Conservation (phyloP, 2,797 vertebrate genomes). For the Argentina silus region DNA sequence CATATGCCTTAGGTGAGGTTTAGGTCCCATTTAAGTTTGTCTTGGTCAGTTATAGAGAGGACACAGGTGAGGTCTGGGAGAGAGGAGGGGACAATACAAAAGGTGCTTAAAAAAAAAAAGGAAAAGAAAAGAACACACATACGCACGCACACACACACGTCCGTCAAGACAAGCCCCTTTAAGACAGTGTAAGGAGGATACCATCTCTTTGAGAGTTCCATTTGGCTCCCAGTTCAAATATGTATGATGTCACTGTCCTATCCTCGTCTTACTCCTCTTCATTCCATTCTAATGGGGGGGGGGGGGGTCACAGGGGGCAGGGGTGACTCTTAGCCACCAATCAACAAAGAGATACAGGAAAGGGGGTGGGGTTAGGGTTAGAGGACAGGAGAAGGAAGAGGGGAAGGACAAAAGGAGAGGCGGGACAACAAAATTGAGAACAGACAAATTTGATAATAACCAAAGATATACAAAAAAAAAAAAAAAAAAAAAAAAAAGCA, state of each 20-base stretch:
- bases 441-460: neutral
- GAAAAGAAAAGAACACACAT: conserved; percentile 35
- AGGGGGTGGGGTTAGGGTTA: neutral
- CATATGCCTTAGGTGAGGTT: conserved; percentile 25
- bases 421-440: neutral
- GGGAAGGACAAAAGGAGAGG: neutral
- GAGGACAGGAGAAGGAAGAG: neutral
- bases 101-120: conserved; percentile 53
- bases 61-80: conserved; percentile 7
- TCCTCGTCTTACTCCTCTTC: conserved; percentile 27
- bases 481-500: conserved; percentile 22
- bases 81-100: conserved; percentile 36
- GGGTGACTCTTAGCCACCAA: neutral
- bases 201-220: conserved; percentile 8
- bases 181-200: neutral
- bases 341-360: conserved; percentile 11
- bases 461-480: neutral
- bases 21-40: conserved; percentile 45
- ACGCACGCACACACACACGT: conserved; percentile 1
- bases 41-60: conserved; percentile 25
- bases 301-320: conserved; percentile 7
- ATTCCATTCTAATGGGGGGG: conserved; percentile 13
- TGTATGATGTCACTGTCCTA: conserved; percentile 24
- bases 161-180: too few relatives aligned
- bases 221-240: conserved; percentile 43